Base-by-base conservation (phyloP, 2,113 vertebrate species). In the Chrysochloris asiatica region DNA sequence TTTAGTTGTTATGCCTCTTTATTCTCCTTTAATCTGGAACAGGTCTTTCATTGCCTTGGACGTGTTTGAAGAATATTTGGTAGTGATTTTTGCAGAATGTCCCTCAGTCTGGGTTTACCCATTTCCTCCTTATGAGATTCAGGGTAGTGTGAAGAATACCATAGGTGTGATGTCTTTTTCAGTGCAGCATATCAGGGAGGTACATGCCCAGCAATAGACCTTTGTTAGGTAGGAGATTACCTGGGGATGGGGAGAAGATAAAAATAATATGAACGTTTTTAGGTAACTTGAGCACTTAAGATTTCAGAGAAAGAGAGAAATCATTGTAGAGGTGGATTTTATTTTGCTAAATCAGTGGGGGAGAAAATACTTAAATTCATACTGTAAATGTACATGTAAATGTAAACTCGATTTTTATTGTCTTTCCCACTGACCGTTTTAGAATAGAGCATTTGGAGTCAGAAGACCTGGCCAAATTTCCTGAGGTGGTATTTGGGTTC, bases 361-460 rank as follows among this genome's bases (percentile, higher is more conserved):
- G 79, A n/a, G n/a, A n/a, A n/a, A n/a, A n/a, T n/a, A n/a, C n/a
- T n/a, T n/a, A n/a, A n/a, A n/a, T n/a, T n/a, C n/a, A n/a, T n/a
- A n/a, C n/a, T n/a, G n/a, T n/a, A n/a, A 86, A 48, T 80, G 59
- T 7, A 45, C 67, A 8, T 17, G 52, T 41, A 36, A 89, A 89
- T 36, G 28, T 75, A 19, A 4, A 36, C 45, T 86, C 93, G 17
- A 83, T 52, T 22, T n/a, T n/a, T n/a, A n/a, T 0, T 33, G 0
- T 87, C 54, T 85, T 82, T 93, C 52, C 93, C 43, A 0, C 86
- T 93, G 3, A 1, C 36, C 43, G 65, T 93, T 97, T 85, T 93
- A 99, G 99, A 96, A 98, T 99, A 88, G 99, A 99, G 95, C 99
- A 99, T 90, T 97, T 99, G 94, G 97, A 98, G 54, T 95, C 97